Evolutionary conservation across 2,888 invertebrate genomes (phyloP).

Genomic region (Prenolepis imparis): DNA sequence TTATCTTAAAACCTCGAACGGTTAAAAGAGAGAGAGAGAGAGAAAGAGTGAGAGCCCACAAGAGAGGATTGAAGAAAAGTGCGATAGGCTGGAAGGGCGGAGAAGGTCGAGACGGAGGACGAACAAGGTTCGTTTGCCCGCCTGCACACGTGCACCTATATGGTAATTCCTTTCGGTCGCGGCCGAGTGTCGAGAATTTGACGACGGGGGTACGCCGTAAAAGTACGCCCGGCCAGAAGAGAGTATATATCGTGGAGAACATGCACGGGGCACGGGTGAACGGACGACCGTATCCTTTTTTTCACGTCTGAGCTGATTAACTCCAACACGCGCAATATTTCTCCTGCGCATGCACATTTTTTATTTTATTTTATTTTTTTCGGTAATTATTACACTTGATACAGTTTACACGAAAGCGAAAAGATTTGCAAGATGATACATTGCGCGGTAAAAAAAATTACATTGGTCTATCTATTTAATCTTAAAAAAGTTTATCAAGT

Average conservation of each 20-base stretch:
- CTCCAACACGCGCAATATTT: constrained; percentile 16
- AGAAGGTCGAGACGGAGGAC: constrained; percentile 55
- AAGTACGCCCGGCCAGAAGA: constrained; percentile 58
- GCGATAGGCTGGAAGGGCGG: constrained; percentile 51
- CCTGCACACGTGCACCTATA: constrained; percentile 71
- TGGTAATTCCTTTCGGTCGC: constrained; percentile 71
- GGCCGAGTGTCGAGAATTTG: constrained; percentile 75
- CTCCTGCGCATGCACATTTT: background rate
- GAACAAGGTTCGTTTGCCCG: constrained; percentile 60
- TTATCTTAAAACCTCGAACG: constrained; percentile 49
- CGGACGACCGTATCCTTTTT: constrained; percentile 23
- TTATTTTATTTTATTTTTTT: background rate
- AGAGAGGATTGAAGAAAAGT: constrained; percentile 45
- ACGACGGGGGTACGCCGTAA: constrained; percentile 65
- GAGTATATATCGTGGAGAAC: constrained; percentile 31
- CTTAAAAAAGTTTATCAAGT: no score
- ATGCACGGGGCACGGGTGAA: constrained; percentile 17
- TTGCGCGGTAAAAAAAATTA: background rate
- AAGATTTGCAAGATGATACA: background rate
- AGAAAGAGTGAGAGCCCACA: constrained; percentile 1
- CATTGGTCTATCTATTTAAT: background rate
- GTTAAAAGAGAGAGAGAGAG: constrained; percentile 28
- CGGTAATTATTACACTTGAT: constrained; percentile 12
- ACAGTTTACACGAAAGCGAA: background rate
- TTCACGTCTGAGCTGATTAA: constrained; percentile 34